These are phyloP conservation scores for Eustalomyia histrio DNA, from an alignment of 2,888 invertebrate species.

Conservation along the genomic window DNA sequence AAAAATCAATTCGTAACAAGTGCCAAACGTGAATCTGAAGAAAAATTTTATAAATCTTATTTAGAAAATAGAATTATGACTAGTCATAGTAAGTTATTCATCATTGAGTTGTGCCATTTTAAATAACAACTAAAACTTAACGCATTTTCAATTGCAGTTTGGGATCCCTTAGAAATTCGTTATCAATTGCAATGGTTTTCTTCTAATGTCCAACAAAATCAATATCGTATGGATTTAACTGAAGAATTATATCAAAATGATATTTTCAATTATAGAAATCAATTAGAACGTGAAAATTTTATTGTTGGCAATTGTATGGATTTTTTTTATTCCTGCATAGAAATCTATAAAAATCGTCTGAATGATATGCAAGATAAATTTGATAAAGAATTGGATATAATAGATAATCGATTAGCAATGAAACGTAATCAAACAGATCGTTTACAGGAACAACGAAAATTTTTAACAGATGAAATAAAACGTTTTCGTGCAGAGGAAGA, in stretches of 20 bases:
- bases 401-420: conserved; percentile 42
- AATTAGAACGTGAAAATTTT: conserved; percentile 4
- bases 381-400: conserved; percentile 41
- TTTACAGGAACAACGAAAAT: conserved; percentile 40
- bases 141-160: conserved; percentile 39
- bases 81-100: conserved; percentile 38
- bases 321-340: conserved; percentile 42
- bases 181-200: conserved; percentile 55
- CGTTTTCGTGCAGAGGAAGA: conserved; percentile 63
- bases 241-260: conserved; percentile 20
- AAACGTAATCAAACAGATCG: conserved; percentile 56
- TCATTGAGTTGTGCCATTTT: not conserved
- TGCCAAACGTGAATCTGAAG: conserved; percentile 20
- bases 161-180: conserved; percentile 64
- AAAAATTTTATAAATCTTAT: conserved; percentile 16
- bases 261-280: conserved; percentile 1
- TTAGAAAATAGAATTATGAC: conserved; percentile 41
- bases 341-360: conserved; percentile 55
- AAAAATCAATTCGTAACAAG: conserved; percentile 11
- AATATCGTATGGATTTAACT: conserved; percentile 8
- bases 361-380: conserved; percentile 36
- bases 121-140: not conserved
- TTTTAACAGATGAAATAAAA: conserved; percentile 54
- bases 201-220: conserved; percentile 33
- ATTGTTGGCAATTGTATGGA: conserved; percentile 41